phyloP scores from a whole-genome alignment of 2,113 vertebrate species.

The Hippolais icterina region DNA sequence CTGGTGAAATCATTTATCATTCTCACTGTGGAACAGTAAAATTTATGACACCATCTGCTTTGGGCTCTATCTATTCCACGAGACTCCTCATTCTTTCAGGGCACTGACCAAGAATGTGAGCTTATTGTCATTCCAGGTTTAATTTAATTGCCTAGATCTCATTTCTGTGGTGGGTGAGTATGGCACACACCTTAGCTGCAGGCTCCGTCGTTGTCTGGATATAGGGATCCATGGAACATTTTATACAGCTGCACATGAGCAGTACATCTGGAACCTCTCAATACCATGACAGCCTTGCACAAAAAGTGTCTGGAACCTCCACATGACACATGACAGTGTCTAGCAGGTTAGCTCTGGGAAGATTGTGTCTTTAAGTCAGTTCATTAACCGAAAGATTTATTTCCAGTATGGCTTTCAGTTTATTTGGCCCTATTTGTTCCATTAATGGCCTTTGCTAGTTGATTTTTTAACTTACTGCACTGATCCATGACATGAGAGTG shows the following conservation, averaged over 20 bases:
- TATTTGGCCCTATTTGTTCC: background rate
- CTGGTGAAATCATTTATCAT: constrained; percentile 3
- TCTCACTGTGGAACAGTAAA: background rate
- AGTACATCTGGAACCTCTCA: background rate
- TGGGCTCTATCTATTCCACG: background rate
- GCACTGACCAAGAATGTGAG: background rate
- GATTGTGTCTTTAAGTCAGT: background rate
- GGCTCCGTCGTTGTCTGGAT: background rate
- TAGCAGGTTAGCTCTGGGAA: background rate
- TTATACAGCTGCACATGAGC: background rate
- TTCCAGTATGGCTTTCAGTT: background rate
- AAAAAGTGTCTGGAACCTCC: background rate
- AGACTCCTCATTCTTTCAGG: background rate
- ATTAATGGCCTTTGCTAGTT: background rate
- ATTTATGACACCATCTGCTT: background rate
- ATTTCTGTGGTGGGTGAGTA: background rate
- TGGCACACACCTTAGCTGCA: background rate
- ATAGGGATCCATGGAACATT: accelerated
- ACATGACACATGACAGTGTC: accelerated
- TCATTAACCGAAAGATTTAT: background rate
- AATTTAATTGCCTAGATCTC: background rate
- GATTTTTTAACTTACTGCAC: background rate
- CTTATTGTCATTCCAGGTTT: background rate
- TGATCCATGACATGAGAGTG: background rate
- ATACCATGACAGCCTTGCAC: background rate